phyloP scores from a whole-genome alignment of 2,797 vertebrate genomes.

The Staurois parvus region DNA sequence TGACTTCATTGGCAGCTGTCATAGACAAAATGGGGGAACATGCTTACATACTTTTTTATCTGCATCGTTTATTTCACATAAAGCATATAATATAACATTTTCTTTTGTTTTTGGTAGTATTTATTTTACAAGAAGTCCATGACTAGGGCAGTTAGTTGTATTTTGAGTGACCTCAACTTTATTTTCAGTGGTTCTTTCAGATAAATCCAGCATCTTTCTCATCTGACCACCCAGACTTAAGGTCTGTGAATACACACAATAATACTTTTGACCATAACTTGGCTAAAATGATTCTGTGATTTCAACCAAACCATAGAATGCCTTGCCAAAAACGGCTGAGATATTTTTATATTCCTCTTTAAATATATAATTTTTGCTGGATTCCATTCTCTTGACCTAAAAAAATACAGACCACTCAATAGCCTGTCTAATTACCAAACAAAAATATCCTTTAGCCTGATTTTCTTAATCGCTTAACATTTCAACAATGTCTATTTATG shows the following conservation, averaged over 20 bases:
- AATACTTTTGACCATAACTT: conserved; percentile 27
- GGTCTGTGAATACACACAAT: conserved; percentile 26
- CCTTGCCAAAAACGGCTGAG: conserved; percentile 46
- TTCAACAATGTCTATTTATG: background rate
- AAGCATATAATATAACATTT: background rate
- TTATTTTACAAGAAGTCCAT: background rate
- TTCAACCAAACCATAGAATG: conserved; percentile 53
- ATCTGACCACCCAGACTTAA: conserved; percentile 57
- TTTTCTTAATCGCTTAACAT: background rate
- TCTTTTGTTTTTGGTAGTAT: background rate
- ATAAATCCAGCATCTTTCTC: conserved; percentile 7
- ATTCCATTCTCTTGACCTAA: conserved; percentile 48
- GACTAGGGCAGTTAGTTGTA: background rate
- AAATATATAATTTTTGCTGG: conserved; percentile 55
- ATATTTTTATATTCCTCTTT: conserved; percentile 49
- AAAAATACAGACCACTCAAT: conserved; percentile 48
- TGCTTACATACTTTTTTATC: too few species aligned
- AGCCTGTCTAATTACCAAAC: conserved; percentile 39
- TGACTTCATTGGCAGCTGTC: too few species aligned
- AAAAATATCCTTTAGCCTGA: conserved; percentile 24
- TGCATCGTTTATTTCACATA: too few species aligned
- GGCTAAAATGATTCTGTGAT: conserved; percentile 48
- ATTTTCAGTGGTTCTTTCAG: conserved; percentile 1
- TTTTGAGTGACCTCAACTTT: conserved; percentile 1
- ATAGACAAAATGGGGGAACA: too few species aligned